These are phyloP conservation scores for Homarus gammarus DNA, from an alignment of 2,888 invertebrate genomes.

Conservation along the genomic window DNA sequence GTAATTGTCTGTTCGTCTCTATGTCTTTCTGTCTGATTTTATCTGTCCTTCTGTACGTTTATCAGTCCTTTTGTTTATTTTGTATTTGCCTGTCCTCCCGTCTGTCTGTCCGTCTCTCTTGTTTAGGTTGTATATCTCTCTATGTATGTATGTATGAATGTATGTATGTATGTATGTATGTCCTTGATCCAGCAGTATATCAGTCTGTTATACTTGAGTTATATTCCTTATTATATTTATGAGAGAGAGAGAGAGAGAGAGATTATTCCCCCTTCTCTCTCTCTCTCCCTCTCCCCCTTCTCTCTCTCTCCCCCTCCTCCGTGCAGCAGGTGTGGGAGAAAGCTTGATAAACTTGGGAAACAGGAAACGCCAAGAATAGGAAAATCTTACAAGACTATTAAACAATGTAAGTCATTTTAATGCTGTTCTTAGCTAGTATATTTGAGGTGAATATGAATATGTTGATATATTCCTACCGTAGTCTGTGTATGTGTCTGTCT, in stretches of 20 bases:
- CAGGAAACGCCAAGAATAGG: no score
- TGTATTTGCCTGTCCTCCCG: not conserved
- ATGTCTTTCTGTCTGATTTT: no score
- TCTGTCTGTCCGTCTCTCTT: not conserved
- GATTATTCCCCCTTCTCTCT: not conserved
- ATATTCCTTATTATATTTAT: no score
- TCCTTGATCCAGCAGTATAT: not conserved
- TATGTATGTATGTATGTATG: constrained; percentile 35
- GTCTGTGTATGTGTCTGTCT: constrained; percentile 11
- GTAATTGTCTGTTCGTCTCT: no score
- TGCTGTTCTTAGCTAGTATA: no score
- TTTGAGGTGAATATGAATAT: not conserved
- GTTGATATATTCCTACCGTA: not conserved
- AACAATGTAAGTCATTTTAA: no score
- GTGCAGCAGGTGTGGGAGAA: no score
- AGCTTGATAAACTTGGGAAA: no score
- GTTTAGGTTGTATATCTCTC: no score
- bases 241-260: not conserved
- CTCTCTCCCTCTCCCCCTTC: not conserved
- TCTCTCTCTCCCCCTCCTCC: not conserved
- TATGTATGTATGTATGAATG: not conserved
- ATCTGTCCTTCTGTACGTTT: no score
- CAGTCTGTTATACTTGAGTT: not conserved
- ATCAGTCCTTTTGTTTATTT: no score
- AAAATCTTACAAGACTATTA: no score